Evolutionary conservation across 2,888 invertebrate genomes (phyloP), one percentile per base, ranked within the genome.

Genomic region (Hedychridium roseum): DNA sequence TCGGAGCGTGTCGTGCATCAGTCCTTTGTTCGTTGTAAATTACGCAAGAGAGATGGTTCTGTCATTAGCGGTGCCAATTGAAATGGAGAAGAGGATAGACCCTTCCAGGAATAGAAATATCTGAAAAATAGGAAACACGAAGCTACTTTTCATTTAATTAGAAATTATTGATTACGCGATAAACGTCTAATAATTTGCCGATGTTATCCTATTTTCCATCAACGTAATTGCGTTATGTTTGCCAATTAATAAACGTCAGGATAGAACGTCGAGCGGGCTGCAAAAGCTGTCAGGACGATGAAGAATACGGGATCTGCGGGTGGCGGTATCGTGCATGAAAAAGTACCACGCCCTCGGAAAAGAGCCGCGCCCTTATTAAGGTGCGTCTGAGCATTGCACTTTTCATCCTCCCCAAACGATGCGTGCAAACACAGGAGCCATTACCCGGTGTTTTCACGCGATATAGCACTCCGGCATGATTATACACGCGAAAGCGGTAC

Each of bases 261-360:
- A n/a, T 23, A 6, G 23, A 6, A 9, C 9, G 23, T 9, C 23
- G 16, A 32, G 32, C 14, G 16, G 15, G n/a, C 27, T 28, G 32
- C 37, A 36, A 46, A 39, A 40, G 48, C 40, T 38, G 46, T 48
- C 43, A 44, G 15, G 30, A 54, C 41, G 54, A 52, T 51, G 52
- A 56, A 54, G 34, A 45, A 60, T 45, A 54, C 55, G 51, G 50
- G 59, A 57, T 37, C 34, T 40, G 37, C 58, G 50, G 57, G 52
- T 45, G 53, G 38, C 41, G 47, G 34, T 49, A 35, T 51, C 49
- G 43, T 50, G 47, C 50, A 34, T n/a, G 46, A 43, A 52, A 50
- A 59, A 41, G 23, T 34, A 58, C 67, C 70, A 41, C 70, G 63
- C 71, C 70, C 71, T 64, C 50, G n/a, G 15, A n/a, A 43, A 50